Evolutionary conservation across 2,888 invertebrate genomes (phyloP).

Genomic region (Apamea sordens): DNA sequence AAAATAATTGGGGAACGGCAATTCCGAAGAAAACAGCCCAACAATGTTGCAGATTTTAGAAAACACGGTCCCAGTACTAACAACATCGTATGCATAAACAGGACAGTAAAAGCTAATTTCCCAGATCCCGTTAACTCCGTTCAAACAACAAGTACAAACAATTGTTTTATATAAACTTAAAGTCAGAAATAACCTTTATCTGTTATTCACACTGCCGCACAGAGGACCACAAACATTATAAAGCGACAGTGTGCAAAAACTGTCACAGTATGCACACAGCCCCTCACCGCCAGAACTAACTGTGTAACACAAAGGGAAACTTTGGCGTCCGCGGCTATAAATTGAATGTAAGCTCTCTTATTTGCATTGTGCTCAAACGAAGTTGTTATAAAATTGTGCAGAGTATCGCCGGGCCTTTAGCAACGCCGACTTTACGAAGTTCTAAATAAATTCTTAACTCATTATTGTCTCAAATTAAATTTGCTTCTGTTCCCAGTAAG

Average conservation of each 20-base stretch:
- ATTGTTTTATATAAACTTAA: slow-evolving; percentile 70
- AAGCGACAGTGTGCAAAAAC: slow-evolving; percentile 70
- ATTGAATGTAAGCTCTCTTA: slow-evolving; percentile 81
- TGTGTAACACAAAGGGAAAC: slow-evolving; percentile 73
- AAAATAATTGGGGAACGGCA: slow-evolving; percentile 59
- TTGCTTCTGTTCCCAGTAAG: slow-evolving; percentile 29
- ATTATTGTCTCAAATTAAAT: slow-evolving; percentile 49
- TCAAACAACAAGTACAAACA: slow-evolving; percentile 69
- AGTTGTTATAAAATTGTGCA: slow-evolving; percentile 68
- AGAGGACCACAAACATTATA: slow-evolving; percentile 63
- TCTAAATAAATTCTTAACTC: slow-evolving; percentile 61
- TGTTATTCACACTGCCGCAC: slow-evolving; percentile 70
- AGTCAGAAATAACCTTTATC: slow-evolving; percentile 70
- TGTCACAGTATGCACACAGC: slow-evolving; percentile 69
- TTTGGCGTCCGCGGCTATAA: slow-evolving; percentile 74
- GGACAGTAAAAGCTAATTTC: slow-evolving; percentile 64
- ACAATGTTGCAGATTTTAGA: slow-evolving; percentile 51
- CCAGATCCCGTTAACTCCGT: slow-evolving; percentile 63
- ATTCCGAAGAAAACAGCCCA: slow-evolving; percentile 44
- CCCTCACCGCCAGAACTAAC: slow-evolving; percentile 69
- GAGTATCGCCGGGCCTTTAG: slow-evolving; percentile 53
- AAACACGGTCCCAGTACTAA: slow-evolving; percentile 43
- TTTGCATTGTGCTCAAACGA: slow-evolving; percentile 75
- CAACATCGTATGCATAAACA: slow-evolving; percentile 56
- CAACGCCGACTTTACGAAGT: slow-evolving; percentile 39